A percentile compares a stretch with the other conserved stretches of the same genome.
phyloP scores from a whole-genome alignment of 2,797 vertebrate genomes.

The Danio kyathit region DNA sequence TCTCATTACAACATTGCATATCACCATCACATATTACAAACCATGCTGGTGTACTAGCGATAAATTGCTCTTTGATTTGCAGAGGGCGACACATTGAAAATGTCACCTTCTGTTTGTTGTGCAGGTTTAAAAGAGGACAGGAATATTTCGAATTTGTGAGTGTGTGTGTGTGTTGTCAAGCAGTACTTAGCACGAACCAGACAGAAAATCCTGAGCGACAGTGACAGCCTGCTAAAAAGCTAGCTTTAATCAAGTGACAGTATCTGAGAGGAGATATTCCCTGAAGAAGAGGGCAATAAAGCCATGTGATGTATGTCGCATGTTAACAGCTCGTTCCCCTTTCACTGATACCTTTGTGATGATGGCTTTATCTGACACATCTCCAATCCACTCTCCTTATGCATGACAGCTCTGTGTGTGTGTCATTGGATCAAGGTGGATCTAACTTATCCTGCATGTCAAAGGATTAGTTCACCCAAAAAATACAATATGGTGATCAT shows the following conservation, averaged over 20 bases:
- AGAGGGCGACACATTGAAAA: constrained; percentile 28
- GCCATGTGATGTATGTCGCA: constrained; percentile 12
- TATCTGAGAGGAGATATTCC: constrained; percentile 42
- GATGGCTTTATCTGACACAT: constrained; percentile 39
- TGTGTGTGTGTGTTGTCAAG: neutral
- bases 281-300: constrained; percentile 37
- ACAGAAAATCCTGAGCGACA: constrained; percentile 25
- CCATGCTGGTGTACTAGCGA: neutral
- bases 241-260: constrained; percentile 46
- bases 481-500: neutral
- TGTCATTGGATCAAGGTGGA: constrained; percentile 26
- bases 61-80: constrained; percentile 33
- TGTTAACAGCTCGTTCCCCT: constrained; percentile 30
- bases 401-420: constrained; percentile 52
- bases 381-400: neutral
- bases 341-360: constrained; percentile 33
- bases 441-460: neutral
- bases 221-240: constrained; percentile 41
- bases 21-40: constrained; percentile 31
- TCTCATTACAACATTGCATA: constrained; percentile 35
- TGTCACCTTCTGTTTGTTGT: constrained; percentile 35
- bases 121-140: constrained; percentile 11
- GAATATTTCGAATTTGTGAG: constrained; percentile 22
- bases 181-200: constrained; percentile 1
- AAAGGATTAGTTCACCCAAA: neutral